phyloP scores from a whole-genome alignment of 2,888 invertebrate genomes.

The Scelioninae gen. 2 region DNA sequence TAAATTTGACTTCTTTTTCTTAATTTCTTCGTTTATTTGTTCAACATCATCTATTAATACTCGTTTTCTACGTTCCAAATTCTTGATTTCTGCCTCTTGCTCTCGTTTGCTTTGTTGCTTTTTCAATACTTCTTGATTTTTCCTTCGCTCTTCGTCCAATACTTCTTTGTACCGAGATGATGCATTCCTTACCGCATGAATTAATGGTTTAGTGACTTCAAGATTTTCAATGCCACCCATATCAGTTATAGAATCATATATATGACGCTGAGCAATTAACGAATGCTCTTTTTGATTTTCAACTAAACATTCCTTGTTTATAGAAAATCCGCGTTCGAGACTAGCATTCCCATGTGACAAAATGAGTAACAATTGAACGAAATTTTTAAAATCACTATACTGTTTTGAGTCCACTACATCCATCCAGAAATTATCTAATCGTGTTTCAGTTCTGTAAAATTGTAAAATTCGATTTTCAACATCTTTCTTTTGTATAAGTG shows the following conservation, averaged over 20 bases:
- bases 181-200: conserved; percentile 5
- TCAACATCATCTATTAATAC: neutral
- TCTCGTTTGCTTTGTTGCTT: neutral
- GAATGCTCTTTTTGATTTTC: conserved; percentile 12
- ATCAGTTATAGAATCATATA: conserved; percentile 10
- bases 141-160: neutral
- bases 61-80: conserved; percentile 9
- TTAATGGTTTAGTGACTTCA: conserved; percentile 3
- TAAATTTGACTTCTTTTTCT: conserved; percentile 5
- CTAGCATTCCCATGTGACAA: conserved; percentile 10
- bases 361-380: conserved; percentile 4
- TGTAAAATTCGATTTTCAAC: conserved; percentile 2
- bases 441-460: neutral
- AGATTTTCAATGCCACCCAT: conserved; percentile 2
- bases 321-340: conserved; percentile 13
- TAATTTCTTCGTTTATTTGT: neutral
- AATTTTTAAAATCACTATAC: conserved; percentile 1
- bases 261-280: conserved; percentile 7
- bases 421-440: conserved; percentile 8
- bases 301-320: conserved; percentile 4
- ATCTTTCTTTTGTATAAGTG: conserved; percentile 1
- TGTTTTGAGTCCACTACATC: neutral
- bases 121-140: neutral
- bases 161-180: conserved; percentile 6
- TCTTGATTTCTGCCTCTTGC: neutral